Evolutionary conservation across 2,113 vertebrate genomes (phyloP).

Genomic region (Ahaetulla prasina): DNA sequence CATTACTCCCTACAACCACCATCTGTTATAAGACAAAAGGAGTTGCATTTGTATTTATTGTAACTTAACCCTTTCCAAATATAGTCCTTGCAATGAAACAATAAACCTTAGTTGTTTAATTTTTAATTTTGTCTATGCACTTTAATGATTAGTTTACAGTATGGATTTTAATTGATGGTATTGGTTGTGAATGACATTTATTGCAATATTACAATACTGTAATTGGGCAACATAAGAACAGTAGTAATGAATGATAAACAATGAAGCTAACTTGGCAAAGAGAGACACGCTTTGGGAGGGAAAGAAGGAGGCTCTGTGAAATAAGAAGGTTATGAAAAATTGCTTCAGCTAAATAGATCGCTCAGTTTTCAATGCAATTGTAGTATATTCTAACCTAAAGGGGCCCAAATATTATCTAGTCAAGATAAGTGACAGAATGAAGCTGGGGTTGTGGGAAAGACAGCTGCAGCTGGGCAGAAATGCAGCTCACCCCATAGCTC

Average conservation of each 20-base stretch:
- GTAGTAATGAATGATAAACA: background rate
- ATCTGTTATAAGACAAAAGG: background rate
- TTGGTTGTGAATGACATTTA: background rate
- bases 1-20: background rate
- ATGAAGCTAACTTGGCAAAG: background rate
- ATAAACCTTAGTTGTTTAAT: background rate
- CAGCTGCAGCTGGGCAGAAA: background rate
- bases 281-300: background rate
- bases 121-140: background rate
- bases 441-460: background rate
- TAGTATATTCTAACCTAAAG: background rate
- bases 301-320: background rate
- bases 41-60: background rate
- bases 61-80: background rate
- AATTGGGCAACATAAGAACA: background rate
- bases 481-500: no score
- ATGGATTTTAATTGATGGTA: background rate
- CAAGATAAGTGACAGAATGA: background rate
- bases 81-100: background rate
- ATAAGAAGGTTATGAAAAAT: no score
- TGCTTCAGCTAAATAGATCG: background rate
- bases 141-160: background rate
- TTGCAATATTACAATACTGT: background rate
- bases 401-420: background rate
- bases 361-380: background rate